These are phyloP conservation scores for Diorhabda carinulata DNA, from an alignment of 1,140 invertebrate species.

Conservation along the genomic window DNA sequence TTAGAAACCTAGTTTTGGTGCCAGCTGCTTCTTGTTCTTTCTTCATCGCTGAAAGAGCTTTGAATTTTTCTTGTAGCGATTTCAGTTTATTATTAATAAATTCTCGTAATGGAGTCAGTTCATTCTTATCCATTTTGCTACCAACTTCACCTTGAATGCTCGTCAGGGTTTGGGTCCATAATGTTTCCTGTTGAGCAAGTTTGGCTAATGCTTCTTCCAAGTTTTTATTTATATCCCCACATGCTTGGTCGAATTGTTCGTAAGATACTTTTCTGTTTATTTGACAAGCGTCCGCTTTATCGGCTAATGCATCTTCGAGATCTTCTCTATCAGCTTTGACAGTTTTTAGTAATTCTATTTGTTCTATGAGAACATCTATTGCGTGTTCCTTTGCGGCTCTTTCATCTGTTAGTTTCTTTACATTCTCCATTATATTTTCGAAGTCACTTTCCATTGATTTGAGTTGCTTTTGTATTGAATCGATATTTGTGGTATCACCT, in stretches of 20 bases:
- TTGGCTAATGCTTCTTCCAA: slow-evolving; percentile 61
- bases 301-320: slow-evolving; percentile 62
- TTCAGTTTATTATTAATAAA: slow-evolving; percentile 61
- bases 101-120: slow-evolving; percentile 62
- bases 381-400: slow-evolving; percentile 35
- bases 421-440: slow-evolving; percentile 40
- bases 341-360: slow-evolving; percentile 44
- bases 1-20: slow-evolving; percentile 51
- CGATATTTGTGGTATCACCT: slow-evolving; percentile 22
- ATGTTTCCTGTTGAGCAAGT: slow-evolving; percentile 58
- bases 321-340: slow-evolving; percentile 63
- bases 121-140: slow-evolving; percentile 63
- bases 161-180: slow-evolving; percentile 61
- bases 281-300: slow-evolving; percentile 64
- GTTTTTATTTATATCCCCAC: slow-evolving; percentile 58
- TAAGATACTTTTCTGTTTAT: slow-evolving; percentile 67
- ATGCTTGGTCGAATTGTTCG: slow-evolving; percentile 64
- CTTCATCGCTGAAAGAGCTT: slow-evolving; percentile 52
- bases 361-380: slow-evolving; percentile 39
- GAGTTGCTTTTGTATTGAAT: slow-evolving; percentile 37
- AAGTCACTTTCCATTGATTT: slow-evolving; percentile 45
- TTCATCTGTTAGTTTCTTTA: slow-evolving; percentile 44
- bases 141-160: slow-evolving; percentile 64
- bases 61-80: slow-evolving; percentile 60
- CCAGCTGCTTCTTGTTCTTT: slow-evolving; percentile 67